A percentile compares a stretch with the other conserved stretches of the same genome.
These are phyloP conservation scores for Mythimna albipuncta DNA, from an alignment of 2,888 invertebrate genomes.

Conservation along the genomic window DNA sequence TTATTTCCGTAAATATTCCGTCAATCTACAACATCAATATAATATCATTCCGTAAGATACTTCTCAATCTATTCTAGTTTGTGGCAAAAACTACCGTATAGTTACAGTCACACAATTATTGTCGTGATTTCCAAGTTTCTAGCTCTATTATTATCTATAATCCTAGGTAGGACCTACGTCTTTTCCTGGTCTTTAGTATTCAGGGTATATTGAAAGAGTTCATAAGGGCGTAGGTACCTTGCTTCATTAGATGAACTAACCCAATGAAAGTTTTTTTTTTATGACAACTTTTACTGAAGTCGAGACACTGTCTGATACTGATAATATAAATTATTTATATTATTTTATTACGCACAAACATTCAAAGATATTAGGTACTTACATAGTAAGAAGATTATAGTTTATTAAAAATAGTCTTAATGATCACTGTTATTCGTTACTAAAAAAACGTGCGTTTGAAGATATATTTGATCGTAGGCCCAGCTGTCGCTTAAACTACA, in stretches of 20 bases:
- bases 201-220: not conserved
- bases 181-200: not conserved
- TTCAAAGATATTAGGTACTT: not conserved
- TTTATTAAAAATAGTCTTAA: not conserved
- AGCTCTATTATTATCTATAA: conserved; percentile 47
- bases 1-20: conserved; percentile 42
- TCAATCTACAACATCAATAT: conserved; percentile 43
- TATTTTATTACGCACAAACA: conserved; percentile 3
- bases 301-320: conserved; percentile 3
- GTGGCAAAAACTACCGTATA: conserved; percentile 63
- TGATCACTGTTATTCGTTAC: not conserved
- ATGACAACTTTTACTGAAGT: conserved; percentile 7
- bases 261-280: not conserved
- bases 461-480: not conserved
- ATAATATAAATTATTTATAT: not conserved
- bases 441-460: not conserved
- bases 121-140: conserved; percentile 59
- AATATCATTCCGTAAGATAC: conserved; percentile 45
- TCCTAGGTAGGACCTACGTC: conserved; percentile 38
- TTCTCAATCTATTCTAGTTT: conserved; percentile 51
- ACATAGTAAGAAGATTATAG: not conserved
- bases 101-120: conserved; percentile 64
- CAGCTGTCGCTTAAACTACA: not conserved
- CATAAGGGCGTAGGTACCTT: not conserved
- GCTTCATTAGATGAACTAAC: not conserved